Evolutionary conservation across 1,140 invertebrate genomes (phyloP), one percentile per base, ranked within the genome.

Genomic region (Drosophila nikananu): DNA sequence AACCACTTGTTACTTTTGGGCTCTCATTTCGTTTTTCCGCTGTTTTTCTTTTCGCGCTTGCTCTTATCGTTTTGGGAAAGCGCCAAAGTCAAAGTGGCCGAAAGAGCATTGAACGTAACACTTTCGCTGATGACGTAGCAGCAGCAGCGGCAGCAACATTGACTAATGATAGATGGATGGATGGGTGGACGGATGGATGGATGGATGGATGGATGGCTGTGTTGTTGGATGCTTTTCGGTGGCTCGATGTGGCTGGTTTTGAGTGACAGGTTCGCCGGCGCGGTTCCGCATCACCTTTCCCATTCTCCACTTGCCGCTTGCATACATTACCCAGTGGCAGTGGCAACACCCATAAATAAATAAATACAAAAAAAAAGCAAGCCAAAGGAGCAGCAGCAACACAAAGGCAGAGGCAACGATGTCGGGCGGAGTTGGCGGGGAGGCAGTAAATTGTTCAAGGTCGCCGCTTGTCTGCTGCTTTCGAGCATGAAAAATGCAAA

Each of bases 401-500:
- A 66, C 59, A 74, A 83, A 75, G 49, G 44, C 39, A 23, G 37
- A 41, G 41, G 37, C 17, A 41, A 12, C 32, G 32, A 12, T 10
- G 49, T 32, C 15, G 6, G 46, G 12, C 25, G 25, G 15, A 27
- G 23, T 27, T 49, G 23, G 39, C 21, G 44, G 48, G n/a, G 68
- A 57, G 51, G 86, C 80, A 81, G 86, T 89, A 84, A 89, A 87
- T 83, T 87, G 84, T 89, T 89, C 84, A 89, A 89, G 84, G 84
- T 89, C 84, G 86, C 86, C 84, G 81, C 84, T 89, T 81, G 84
- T 89, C 84, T 89, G 84, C 84, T 89, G 84, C 86, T 83, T 84
- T 81, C 66, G 70, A 89, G 84, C 84, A 89, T 89, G 84, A 89
- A 90, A 89, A 89, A 89, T 89, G 84, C 81, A 89, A 89, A 89